Evolutionary conservation across 92 coral and sea anemone species (phyloP), one percentile per base, ranked within the genome.

Genomic region (Virgularia gustaviana): DNA sequence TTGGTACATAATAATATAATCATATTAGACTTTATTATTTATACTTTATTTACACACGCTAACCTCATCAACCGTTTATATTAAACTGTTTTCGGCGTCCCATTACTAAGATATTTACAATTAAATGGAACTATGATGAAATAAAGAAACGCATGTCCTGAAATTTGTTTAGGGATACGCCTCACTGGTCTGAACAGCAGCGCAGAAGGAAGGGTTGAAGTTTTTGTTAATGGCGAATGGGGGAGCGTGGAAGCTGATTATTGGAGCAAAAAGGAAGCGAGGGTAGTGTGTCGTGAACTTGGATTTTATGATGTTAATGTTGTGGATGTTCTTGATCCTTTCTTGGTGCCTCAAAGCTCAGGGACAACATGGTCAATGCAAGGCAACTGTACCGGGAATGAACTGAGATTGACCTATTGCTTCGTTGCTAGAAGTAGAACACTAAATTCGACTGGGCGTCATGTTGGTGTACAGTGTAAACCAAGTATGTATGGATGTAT

Each of bases 281-380:
- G 55, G n/a, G 55, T 47, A 15, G 55, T 15, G 55, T 47, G 55
- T 25, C 55, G 55, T 47, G 55, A 47, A 15, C n/a, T 47, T 4
- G 55, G 55, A 47, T 47, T 15, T 15, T 25, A 19, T 4, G 55
- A 47, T 47, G n/a, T n/a, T n/a, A n/a, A n/a, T n/a, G 55, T 25
- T 47, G 55, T 15, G 55, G 55, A 47, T 5, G 22, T 15, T 4
- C 55, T 47, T 47, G 55, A 15, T 15, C 15, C 5, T 3, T 47
- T 25, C 22, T 4, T 47, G 3, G 5, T 47, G 15, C 55, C 55
- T 4, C 55, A 47, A 47, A 25, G 55, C 6, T 47, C 55, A 4
- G 55, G 55, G 22, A 15, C 22, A 47, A 4, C 22, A 19, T 47
- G 55, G 55, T 19, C 22, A 5, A 4, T 47, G n/a, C 5, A 15